Base-by-base conservation (phyloP, 2,113 vertebrate species). In the Circaetus cinerascens region DNA sequence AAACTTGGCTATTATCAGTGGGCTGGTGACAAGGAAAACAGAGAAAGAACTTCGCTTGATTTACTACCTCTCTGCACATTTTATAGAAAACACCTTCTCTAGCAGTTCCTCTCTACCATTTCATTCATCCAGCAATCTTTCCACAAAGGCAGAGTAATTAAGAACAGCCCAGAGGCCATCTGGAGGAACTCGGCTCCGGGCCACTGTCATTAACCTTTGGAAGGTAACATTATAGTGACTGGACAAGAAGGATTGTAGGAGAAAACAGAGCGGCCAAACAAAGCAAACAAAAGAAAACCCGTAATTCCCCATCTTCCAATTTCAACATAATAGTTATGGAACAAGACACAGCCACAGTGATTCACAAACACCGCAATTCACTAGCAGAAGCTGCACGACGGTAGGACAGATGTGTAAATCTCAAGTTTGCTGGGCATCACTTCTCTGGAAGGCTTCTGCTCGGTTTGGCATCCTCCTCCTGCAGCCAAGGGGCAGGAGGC, bases 141-240 rank as follows among this genome's bases (percentile, higher is more conserved):
- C 45, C 69, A 86, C 10, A 2, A 72, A 91, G 92, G 95, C 81
- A 95, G 23, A 78, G 93, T 96, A 98, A 98, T 98, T 98, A 98
- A 98, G 93, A 97, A 85, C 62, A 93, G 95, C 88, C 50, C 81
- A 78, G 90, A 93, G 96, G 97, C 63, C 90, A 90, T 78, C 91
- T 74, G 84, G 76, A 96, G 60, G 95, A 83, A 76, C 67, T 41
- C 77, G 1, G 75, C 64, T 91, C 76, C 2, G 43, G 96, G 97
- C 95, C 83, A 91, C 71, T 23, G 69, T 57, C 97, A 98, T 98
- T 98, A 98, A 98, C 98, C 97, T 97, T 67, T 90, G 73, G 74
- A 96, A 97, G 86, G 97, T 26, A 97, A 81, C 94, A 81, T 76
- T 41, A 62, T 18, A 89, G 95, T 48, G 90, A 96, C 72, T 73